Base-by-base conservation (phyloP, 1,140 invertebrate species). In the Eueides isabella region DNA sequence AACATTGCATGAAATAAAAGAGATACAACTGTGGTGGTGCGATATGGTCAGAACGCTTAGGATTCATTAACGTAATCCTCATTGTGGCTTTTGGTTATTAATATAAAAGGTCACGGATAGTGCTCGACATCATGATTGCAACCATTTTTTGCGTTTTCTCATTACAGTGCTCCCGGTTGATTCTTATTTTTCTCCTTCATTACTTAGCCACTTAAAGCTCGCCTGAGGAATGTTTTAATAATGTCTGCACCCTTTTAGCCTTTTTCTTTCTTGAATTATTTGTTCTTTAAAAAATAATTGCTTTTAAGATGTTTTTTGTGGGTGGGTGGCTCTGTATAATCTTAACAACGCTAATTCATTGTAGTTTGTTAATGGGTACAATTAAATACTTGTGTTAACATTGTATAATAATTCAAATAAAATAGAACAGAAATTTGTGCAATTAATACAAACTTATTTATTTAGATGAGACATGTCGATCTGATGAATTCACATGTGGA, bases 401-500 rank as follows among this genome's bases (percentile, higher is more conserved):
- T 48, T 5, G 16, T 38, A 38, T 5, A 38, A 16, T 38, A 38
- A 14, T 38, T 38, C 14, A 44, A 61, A 28, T 61, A 61, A 29
- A 61, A 5, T 29, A 48, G 11, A 16, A 16, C 0, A 2, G 14
- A 12, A 61, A 16, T 61, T 5, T 4, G 1, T 30, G 26, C 14
- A 30, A 30, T 1, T 63, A 63, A 63, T 5, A 30, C 7, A 30
- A 63, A 12, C 6, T 7, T 55, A 29, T 61, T 2, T 75, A 65
- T 71, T 31, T 86, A 97, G 97, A 97, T 94, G 96, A 97, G 82
- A 97, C 97, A 1, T 98, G 97, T 88, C 95, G 97, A 69, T 95
- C 97, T 23, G 97, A 98, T 85, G 97, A 98, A 87, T 98, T 98
- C 85, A 98, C 97, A 2, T 98, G 98, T 91, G 95, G 94, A 48